phyloP scores from a whole-genome alignment of 2,113 vertebrate species.

The Heptranchias perlo region DNA sequence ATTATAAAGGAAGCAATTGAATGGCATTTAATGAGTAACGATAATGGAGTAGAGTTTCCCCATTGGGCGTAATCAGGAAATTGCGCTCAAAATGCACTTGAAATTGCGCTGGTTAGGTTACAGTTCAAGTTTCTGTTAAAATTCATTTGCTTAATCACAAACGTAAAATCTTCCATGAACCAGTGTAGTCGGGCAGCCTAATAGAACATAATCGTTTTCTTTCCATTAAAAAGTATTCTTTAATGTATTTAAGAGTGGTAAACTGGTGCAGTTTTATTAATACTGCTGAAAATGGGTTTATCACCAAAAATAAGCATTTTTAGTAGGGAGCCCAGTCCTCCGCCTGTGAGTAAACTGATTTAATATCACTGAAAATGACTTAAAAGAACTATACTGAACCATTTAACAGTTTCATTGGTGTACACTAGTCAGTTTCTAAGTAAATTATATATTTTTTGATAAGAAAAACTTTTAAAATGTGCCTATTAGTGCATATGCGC shows the following conservation, averaged over 20 bases:
- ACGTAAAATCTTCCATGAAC: background rate
- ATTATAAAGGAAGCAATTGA: background rate
- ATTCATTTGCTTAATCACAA: background rate
- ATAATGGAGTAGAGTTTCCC: background rate
- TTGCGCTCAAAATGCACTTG: background rate
- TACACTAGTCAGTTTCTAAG: too few relatives aligned
- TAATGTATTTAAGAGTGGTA: background rate
- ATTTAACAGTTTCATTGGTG: background rate
- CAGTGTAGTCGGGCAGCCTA: background rate
- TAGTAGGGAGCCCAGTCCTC: background rate
- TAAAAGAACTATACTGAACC: background rate
- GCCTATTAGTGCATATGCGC: background rate
- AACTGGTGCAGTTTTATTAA: background rate
- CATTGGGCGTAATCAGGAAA: background rate
- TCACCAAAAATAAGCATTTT: background rate
- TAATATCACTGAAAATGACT: background rate
- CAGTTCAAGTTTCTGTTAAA: background rate
- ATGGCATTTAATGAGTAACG: background rate
- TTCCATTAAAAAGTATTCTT: background rate
- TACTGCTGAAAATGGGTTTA: too few relatives aligned
- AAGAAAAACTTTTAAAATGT: background rate
- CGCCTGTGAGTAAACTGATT: background rate
- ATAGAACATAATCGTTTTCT: background rate
- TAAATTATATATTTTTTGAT: background rate
- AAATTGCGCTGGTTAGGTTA: background rate